Evolutionary conservation across 2,797 vertebrate species (phyloP), one percentile per base, ranked within the genome.

Genomic region (Leptatherina wallacei): DNA sequence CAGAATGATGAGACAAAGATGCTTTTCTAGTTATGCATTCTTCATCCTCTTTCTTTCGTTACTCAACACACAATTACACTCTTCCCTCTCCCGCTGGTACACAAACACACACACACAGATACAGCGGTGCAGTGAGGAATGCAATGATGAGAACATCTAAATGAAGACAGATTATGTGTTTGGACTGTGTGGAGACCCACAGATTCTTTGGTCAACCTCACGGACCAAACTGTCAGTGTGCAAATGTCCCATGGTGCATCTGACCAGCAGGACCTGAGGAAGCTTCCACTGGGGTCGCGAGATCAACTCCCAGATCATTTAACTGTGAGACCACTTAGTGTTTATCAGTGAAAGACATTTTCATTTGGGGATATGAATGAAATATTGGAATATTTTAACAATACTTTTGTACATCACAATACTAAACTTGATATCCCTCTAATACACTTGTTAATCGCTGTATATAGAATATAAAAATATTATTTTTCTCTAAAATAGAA

Each of bases 161-260:
- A 87, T 82, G 84, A 86, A 88, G 84, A 90, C 85, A 88, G 87
- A 90, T 90, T 83, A 78, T 69, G 90, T 75, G 85, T 86, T 88
- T 81, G 72, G 83, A 76, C 83, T 73, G 59, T 16, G 74, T 35
- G 65, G 83, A 61, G 73, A 83, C 73, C 69, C 77, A 72, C 55
- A 83, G 61, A 91, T 80, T 87, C 71, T 81, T 84, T 9, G 79
- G 86, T 83, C 71, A 87, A 84, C 85, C 87, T 82, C 84, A 63
- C 14, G 36, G 80, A 83, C 88, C 87, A 63, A 71, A 44, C 52
- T 79, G 85, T 89, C 86, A 82, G 80, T 47, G 77, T 77, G 65
- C 65, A 76, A 77, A 83, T 77, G 65, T 89, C 88, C 85, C 80
- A 83, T 84, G 78, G 83, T 88, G 84, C 85, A 78, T 86, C 62